A percentile compares a stretch with the other conserved stretches of the same genome.
Evolutionary conservation across 1,140 invertebrate species (phyloP).

Genomic region (Campoletis sonorensis): DNA sequence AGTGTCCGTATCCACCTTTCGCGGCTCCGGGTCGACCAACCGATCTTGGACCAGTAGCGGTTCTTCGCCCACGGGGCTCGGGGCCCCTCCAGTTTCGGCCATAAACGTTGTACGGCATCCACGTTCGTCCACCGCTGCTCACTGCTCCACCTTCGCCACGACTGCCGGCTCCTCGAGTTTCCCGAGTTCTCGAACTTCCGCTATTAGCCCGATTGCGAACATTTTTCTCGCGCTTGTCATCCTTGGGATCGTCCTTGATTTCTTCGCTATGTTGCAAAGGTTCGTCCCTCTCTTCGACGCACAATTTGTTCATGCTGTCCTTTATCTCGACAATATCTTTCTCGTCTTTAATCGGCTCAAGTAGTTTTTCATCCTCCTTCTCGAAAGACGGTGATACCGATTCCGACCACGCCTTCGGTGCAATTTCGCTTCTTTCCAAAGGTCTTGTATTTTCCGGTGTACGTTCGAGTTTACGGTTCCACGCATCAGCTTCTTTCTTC

Average conservation of each 20-base stretch:
- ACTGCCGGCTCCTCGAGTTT: slow-evolving; percentile 59
- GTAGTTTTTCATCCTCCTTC: slow-evolving; percentile 71
- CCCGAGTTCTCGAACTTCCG: slow-evolving; percentile 59
- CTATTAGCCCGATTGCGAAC: slow-evolving; percentile 64
- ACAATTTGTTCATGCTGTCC: slow-evolving; percentile 69
- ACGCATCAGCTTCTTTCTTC: slow-evolving; percentile 71
- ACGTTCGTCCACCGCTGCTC: slow-evolving; percentile 59
- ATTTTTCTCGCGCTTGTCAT: slow-evolving; percentile 72
- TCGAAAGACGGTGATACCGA: slow-evolving; percentile 74
- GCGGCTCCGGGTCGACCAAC: slow-evolving; percentile 66
- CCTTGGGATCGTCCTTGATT: slow-evolving; percentile 64
- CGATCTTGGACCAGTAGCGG: slow-evolving; percentile 62
- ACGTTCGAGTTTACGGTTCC: slow-evolving; percentile 67
- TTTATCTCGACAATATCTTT: slow-evolving; percentile 67
- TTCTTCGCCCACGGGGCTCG: slow-evolving; percentile 69
- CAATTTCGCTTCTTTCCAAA: slow-evolving; percentile 60
- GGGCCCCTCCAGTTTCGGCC: slow-evolving; percentile 68
- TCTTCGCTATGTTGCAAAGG: slow-evolving; percentile 62
- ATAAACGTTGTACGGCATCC: slow-evolving; percentile 66
- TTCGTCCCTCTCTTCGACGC: slow-evolving; percentile 68
- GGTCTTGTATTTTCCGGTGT: slow-evolving; percentile 53
- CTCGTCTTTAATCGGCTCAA: slow-evolving; percentile 63
- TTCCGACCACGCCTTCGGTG: slow-evolving; percentile 76
- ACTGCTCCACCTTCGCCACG: slow-evolving; percentile 42
- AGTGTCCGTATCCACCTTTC: slow-evolving; percentile 74